These are phyloP conservation scores for Sclerurus mexicanus DNA, from an alignment of 2,113 vertebrate genomes.

Conservation along the genomic window DNA sequence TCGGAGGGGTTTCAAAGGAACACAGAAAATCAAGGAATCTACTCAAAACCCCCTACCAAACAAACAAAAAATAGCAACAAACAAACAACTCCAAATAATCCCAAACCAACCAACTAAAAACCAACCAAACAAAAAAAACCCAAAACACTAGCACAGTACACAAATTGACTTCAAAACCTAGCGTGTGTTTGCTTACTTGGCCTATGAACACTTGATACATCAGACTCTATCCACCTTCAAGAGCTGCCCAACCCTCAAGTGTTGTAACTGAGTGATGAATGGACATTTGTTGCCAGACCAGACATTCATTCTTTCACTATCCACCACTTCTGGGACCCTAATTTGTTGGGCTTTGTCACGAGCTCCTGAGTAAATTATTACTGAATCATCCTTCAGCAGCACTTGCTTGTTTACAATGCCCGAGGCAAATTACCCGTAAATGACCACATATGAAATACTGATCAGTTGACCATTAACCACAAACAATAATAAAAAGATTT, in stretches of 20 bases:
- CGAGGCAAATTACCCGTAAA: neutral
- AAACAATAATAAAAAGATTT: neutral
- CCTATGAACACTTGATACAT: neutral
- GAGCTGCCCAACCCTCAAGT: neutral
- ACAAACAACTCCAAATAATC: no score
- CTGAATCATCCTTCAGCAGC: neutral
- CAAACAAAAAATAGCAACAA: neutral
- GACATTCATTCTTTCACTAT: neutral
- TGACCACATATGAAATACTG: neutral
- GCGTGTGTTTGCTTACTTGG: neutral
- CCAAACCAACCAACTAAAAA: no score
- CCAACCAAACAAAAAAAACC: neutral
- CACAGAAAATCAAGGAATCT: neutral
- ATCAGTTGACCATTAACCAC: neutral
- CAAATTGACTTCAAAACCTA: neutral
- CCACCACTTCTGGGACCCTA: neutral
- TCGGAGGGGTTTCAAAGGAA: neutral
- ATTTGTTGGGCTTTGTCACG: neutral
- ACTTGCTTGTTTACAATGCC: neutral
- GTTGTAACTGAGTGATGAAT: neutral
- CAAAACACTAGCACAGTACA: neutral
- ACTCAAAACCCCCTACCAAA: neutral
- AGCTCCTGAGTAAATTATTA: neutral
- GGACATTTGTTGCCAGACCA: neutral
- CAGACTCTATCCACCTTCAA: neutral